Percentiles rank a stretch among this genome's conserved stretches.
These are phyloP conservation scores for Meiosimyza platycephala DNA, from an alignment of 2,888 invertebrate species.

Conservation along the genomic window DNA sequence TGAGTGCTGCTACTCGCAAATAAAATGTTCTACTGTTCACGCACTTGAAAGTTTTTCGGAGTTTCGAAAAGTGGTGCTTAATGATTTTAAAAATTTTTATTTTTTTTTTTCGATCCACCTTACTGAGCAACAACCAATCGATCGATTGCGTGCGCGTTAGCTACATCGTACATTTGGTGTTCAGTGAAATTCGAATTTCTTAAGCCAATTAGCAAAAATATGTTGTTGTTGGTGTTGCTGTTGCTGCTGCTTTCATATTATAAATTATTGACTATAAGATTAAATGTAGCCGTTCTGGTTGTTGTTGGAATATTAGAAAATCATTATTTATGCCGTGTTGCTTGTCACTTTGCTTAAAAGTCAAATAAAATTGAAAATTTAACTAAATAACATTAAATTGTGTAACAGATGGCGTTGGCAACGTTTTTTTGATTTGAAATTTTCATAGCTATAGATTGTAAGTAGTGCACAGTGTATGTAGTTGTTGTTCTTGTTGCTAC, in stretches of 20 bases:
- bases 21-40: too few relatives aligned
- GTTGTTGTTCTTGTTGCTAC: background rate
- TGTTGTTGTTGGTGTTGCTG: constrained; percentile 8
- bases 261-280: constrained; percentile 11
- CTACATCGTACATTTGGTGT: constrained; percentile 3
- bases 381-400: constrained; percentile 1
- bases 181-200: constrained; percentile 18
- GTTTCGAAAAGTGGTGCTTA: too few relatives aligned
- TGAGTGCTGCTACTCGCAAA: too few relatives aligned
- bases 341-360: constrained; percentile 5
- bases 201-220: constrained; percentile 22
- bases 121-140: background rate
- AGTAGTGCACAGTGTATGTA: background rate
- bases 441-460: background rate
- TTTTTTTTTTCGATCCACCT: constrained; percentile 8
- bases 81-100: too few relatives aligned
- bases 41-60: too few relatives aligned
- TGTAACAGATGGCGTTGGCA: background rate
- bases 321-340: constrained; percentile 24
- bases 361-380: constrained; percentile 4
- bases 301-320: constrained; percentile 24
- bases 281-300: background rate
- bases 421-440: constrained; percentile 3
- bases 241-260: background rate
- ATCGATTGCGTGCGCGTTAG: constrained; percentile 15